phyloP scores from a whole-genome alignment of 2,888 invertebrate genomes.

The Lycophotia porphyrea region DNA sequence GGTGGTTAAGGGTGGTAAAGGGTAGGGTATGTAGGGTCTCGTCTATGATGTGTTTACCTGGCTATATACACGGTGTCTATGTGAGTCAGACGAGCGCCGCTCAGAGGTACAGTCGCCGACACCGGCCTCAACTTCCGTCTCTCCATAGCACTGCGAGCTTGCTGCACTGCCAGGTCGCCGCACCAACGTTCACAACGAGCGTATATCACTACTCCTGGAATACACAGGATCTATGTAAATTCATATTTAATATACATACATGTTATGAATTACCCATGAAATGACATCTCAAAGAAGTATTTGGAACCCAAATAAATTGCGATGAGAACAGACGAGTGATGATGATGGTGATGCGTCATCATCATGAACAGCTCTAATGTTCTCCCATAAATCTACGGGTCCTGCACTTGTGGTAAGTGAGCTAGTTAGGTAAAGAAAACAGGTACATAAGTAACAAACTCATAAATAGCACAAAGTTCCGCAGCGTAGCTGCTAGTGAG shows the following conservation, averaged over 20 bases:
- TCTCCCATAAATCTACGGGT: neutral
- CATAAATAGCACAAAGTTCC: neutral
- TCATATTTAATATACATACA: neutral
- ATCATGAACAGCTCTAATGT: neutral
- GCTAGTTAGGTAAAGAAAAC: neutral
- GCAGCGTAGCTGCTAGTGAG: neutral
- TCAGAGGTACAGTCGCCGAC: conserved; percentile 75
- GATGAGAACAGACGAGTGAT: neutral
- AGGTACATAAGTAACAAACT: neutral
- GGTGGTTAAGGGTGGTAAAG: too few species aligned
- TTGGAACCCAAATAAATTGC: neutral
- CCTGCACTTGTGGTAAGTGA: neutral
- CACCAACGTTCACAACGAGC: conserved; percentile 88
- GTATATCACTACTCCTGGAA: conserved; percentile 86
- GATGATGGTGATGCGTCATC: neutral
- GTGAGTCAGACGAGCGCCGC: conserved; percentile 84
- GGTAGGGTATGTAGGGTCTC: neutral
- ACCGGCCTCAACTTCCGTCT: conserved; percentile 80
- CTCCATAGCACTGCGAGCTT: conserved; percentile 82
- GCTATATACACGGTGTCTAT: conserved; percentile 91
- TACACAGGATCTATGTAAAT: neutral
- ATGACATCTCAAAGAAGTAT: neutral
- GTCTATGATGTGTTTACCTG: conserved; percentile 79
- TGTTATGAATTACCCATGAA: neutral
- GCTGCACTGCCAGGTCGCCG: conserved; percentile 87